Evolutionary conservation across 2,113 vertebrate species (phyloP), one percentile per base, ranked within the genome.

Genomic region (Paralichthys olivaceus): DNA sequence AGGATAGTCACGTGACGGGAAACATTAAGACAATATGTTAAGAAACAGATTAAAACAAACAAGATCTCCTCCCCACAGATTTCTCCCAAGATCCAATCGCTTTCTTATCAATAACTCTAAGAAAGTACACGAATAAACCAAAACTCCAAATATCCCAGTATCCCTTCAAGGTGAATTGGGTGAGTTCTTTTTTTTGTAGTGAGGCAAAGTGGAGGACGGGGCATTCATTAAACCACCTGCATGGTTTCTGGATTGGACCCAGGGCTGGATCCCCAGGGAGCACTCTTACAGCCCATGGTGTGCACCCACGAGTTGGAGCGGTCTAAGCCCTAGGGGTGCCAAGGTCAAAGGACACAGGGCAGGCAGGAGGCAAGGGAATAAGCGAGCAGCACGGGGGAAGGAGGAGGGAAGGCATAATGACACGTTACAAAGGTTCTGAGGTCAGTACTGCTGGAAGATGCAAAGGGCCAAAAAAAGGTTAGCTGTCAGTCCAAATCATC

Each of bases 291-390:
- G 96, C 96, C 97, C 95, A 97, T 97, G 94, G 98, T 97, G 96
- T 99, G 96, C 94, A 99, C 98, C 98, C 98, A 99, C 95, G 98
- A 99, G 97, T 99, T 99, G 97, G 98, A 99, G 95, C 98, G 98
- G 93, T 99, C 98, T 96, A 99, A 97, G 90, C 98, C 98, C 98
- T 99, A 96, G 93, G 91, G 85, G 95, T 94, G 95, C 94, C 95
- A 94, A 94, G 93, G 92, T 95, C 95, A 94, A 95, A 95, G 95
- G 96, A 95, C 90, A 83, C 91, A 95, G 95, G 96, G 91, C 90
- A 89, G 86, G 80, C 91, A 75, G 92, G 90, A 89, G 85, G 89
- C 89, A 88, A 88, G 84, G 90, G 76, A 89, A 76, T 77, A 81
- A 94, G 93, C 91, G 85, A 94, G 92, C 92, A 92, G 90, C 86